Evolutionary conservation across 2,888 invertebrate genomes (phyloP).

Genomic region (Altica lythri): DNA sequence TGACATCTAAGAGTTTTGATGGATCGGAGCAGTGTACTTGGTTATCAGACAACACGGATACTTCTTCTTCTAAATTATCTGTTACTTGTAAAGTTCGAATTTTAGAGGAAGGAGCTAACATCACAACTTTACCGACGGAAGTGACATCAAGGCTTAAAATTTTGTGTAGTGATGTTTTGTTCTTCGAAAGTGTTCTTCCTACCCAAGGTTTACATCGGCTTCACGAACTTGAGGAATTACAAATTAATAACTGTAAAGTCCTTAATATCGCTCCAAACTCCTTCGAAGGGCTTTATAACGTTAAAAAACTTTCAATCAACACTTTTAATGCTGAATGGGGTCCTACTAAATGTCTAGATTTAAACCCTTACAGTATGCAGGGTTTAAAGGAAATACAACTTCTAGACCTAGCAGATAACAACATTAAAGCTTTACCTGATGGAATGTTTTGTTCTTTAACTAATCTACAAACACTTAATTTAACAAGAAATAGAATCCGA

Average conservation of each 20-base stretch:
- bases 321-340: constrained; percentile 83
- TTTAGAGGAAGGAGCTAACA: constrained; percentile 71
- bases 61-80: constrained; percentile 58
- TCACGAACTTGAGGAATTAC: constrained; percentile 74
- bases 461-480: constrained; percentile 80
- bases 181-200: constrained; percentile 78
- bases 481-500: constrained; percentile 82
- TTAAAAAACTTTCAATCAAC: constrained; percentile 77
- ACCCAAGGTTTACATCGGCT: constrained; percentile 69
- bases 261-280: constrained; percentile 75
- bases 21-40: constrained; percentile 58
- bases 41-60: constrained; percentile 59
- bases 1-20: constrained; percentile 52
- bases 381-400: constrained; percentile 80
- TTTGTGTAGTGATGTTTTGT: constrained; percentile 76
- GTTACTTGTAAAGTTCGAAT: constrained; percentile 73
- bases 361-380: constrained; percentile 72
- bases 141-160: constrained; percentile 74
- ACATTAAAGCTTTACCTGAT: constrained; percentile 79
- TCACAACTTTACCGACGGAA: constrained; percentile 69
- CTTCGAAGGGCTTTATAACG: constrained; percentile 78
- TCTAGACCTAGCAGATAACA: constrained; percentile 82
- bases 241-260: constrained; percentile 80
- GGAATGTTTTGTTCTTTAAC: constrained; percentile 79
- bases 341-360: constrained; percentile 73